phyloP scores from a whole-genome alignment of 2,113 vertebrate species.

The Fukomys damarensis region DNA sequence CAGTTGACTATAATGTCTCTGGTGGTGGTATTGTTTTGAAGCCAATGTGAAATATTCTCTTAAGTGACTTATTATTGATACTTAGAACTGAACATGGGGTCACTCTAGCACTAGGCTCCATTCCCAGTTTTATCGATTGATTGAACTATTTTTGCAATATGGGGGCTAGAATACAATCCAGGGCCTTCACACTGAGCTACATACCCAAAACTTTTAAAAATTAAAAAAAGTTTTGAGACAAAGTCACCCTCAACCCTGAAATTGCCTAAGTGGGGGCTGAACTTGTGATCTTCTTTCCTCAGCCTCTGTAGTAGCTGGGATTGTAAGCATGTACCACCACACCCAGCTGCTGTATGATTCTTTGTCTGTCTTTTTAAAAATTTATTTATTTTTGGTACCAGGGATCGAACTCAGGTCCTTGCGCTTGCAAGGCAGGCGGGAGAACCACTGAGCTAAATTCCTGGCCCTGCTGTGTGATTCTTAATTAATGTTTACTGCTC shows the following conservation, averaged over 20 bases:
- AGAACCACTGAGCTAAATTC: too few species aligned
- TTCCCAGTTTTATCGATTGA: not conserved
- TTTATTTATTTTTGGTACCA: too few species aligned
- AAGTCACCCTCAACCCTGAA: not conserved
- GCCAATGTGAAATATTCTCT: not conserved
- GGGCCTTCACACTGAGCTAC: not conserved
- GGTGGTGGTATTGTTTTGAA: conserved; percentile 10
- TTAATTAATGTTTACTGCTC: not conserved
- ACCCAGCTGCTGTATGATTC: not conserved
- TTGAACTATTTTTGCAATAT: not conserved
- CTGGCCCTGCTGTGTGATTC: too few species aligned
- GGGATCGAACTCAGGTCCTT: too few species aligned
- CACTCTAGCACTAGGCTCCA: not conserved
- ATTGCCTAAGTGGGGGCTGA: not conserved
- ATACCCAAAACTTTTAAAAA: not conserved
- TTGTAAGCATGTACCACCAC: not conserved
- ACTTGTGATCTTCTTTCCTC: not conserved
- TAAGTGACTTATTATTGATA: not conserved
- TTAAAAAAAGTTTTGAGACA: not conserved
- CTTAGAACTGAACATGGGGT: not conserved
- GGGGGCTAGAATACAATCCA: not conserved
- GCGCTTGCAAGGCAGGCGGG: too few species aligned
- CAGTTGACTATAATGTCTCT: not conserved
- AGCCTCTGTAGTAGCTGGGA: not conserved
- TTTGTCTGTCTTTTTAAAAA: too few species aligned